These are phyloP conservation scores for Elephas maximus DNA, from an alignment of 2,113 vertebrate genomes.

Conservation along the genomic window DNA sequence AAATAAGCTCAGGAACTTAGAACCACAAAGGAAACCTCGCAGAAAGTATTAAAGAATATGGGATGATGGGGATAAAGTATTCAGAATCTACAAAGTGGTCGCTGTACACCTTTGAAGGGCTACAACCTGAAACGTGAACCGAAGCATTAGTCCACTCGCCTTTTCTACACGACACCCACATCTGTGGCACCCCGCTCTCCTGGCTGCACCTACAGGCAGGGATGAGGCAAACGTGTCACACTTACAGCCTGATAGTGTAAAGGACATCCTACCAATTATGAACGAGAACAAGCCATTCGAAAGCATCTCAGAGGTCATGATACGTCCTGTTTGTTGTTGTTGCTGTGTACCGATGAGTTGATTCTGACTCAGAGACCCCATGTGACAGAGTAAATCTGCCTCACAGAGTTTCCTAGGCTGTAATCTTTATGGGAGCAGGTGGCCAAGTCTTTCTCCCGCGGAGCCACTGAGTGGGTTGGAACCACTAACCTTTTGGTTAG, in stretches of 20 bases:
- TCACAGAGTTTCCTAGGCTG: too few relatives aligned
- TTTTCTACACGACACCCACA: not conserved
- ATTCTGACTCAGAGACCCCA: too few relatives aligned
- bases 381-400: too few relatives aligned
- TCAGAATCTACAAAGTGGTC: not conserved
- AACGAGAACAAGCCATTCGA: not conserved
- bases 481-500: too few relatives aligned
- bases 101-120: not conserved
- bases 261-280: not conserved
- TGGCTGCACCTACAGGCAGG: not conserved
- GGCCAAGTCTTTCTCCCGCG: too few relatives aligned
- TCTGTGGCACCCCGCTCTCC: not conserved
- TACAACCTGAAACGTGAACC: not conserved
- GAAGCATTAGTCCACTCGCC: not conserved
- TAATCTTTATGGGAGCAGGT: too few relatives aligned
- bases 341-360: too few relatives aligned
- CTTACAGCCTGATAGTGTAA: not conserved
- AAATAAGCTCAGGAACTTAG: constrained; percentile 41
- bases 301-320: not conserved
- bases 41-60: too few relatives aligned
- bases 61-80: not conserved
- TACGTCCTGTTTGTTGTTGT: too few relatives aligned
- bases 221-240: not conserved
- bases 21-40: not conserved
- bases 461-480: too few relatives aligned